Evolutionary conservation across 2,113 vertebrate genomes (phyloP).

Genomic region (Eretmodus cyanostictus): DNA sequence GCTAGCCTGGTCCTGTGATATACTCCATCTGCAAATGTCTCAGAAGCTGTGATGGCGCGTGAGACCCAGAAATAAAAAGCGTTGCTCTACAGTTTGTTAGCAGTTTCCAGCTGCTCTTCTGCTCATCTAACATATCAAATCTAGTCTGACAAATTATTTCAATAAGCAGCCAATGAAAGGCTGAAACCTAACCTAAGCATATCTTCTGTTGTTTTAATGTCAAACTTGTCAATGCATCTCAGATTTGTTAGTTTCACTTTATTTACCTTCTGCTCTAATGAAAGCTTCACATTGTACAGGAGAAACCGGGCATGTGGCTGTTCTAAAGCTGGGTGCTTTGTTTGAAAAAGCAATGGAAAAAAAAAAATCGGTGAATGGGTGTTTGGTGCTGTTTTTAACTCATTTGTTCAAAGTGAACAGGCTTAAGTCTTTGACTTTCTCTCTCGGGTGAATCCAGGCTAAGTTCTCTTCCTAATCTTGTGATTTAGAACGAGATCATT

Average conservation of each 20-base stretch:
- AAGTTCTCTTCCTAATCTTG: constrained; percentile 2
- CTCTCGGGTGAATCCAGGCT: neutral
- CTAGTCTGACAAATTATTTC: neutral
- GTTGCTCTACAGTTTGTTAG: neutral
- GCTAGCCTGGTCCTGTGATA: neutral
- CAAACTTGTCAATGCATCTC: neutral
- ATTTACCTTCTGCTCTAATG: neutral
- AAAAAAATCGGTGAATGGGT: neutral
- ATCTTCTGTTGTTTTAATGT: neutral
- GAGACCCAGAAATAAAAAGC: too few species aligned
- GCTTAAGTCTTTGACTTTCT: neutral
- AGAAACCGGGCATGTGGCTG: neutral
- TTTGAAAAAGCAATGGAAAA: neutral
- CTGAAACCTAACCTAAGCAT: neutral
- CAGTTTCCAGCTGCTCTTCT: neutral
- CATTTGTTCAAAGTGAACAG: neutral
- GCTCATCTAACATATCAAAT: neutral
- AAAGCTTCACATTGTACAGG: neutral
- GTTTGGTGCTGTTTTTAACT: neutral
- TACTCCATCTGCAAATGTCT: neutral
- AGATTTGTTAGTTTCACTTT: neutral
- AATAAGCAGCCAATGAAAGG: neutral
- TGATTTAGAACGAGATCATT: constrained; percentile 1
- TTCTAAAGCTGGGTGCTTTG: neutral
- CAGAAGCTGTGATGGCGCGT: neutral